These are phyloP conservation scores for Mormyrus hasselquistii DNA, from an alignment of 2,797 vertebrate genomes.

Conservation along the genomic window DNA sequence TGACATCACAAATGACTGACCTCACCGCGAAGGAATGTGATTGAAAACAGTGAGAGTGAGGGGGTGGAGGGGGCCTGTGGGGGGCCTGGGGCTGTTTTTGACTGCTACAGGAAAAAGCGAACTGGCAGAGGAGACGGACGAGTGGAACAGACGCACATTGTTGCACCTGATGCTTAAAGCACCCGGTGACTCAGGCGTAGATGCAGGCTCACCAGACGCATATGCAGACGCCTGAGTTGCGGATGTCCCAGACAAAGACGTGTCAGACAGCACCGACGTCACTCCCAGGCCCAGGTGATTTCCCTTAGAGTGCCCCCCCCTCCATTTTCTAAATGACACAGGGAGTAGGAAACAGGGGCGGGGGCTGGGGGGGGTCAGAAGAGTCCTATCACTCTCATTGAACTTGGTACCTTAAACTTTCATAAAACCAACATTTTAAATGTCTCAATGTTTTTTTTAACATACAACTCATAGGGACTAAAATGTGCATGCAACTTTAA, in stretches of 20 bases:
- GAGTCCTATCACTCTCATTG: neutral
- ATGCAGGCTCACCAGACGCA: neutral
- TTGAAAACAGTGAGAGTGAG: slow-evolving; percentile 50
- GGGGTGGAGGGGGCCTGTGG: slow-evolving; percentile 24
- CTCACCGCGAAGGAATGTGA: slow-evolving; percentile 54
- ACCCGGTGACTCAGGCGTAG: neutral
- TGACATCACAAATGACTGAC: slow-evolving; percentile 37
- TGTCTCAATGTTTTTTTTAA: neutral
- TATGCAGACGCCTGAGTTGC: neutral
- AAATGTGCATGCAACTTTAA: neutral
- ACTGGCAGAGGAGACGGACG: neutral
- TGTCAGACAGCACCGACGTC: neutral
- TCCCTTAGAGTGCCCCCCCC: neutral
- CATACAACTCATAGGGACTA: neutral
- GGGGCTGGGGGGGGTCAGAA: neutral
- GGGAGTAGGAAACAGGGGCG: neutral
- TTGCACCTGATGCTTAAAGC: neutral
- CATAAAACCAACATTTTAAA: neutral
- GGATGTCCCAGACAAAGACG: neutral
- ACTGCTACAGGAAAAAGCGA: neutral
- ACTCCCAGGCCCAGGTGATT: neutral
- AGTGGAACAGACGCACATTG: slow-evolving; percentile 7
- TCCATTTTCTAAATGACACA: neutral
- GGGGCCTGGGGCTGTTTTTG: neutral
- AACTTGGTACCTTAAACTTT: neutral